Evolutionary conservation across 2,797 vertebrate genomes (phyloP).

Genomic region (Amazonetta brasiliensis): DNA sequence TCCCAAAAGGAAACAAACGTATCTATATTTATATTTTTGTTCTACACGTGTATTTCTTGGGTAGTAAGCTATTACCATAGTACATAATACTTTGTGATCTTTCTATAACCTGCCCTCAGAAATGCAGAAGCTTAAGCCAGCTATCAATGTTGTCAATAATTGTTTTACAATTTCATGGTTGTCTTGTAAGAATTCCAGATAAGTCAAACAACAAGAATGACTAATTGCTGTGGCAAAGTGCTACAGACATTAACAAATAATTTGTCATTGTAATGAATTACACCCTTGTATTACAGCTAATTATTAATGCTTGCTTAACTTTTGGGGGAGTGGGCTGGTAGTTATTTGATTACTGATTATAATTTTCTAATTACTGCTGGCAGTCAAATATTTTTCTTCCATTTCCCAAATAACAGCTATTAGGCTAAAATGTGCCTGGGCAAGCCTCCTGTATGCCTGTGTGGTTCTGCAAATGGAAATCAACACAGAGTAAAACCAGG

Average conservation of each 20-base stretch:
- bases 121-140: not conserved
- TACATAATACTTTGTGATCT: not conserved
- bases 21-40: not conserved
- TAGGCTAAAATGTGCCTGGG: constrained; percentile 31
- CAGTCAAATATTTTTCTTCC: constrained; percentile 60
- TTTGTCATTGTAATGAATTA: constrained; percentile 54
- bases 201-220: constrained; percentile 46
- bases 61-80: not conserved
- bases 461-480: not conserved
- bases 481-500: not conserved
- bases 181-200: constrained; percentile 33
- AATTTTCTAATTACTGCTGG: constrained; percentile 51
- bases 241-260: constrained; percentile 37
- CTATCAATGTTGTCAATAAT: constrained; percentile 31
- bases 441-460: not conserved
- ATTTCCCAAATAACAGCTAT: constrained; percentile 43
- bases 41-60: not conserved
- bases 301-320: constrained; percentile 56
- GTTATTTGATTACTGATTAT: constrained; percentile 58
- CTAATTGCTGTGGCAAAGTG: constrained; percentile 29
- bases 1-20: not conserved
- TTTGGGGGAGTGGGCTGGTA: not conserved
- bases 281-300: constrained; percentile 11
- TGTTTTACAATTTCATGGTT: constrained; percentile 42
- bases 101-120: not conserved